Evolutionary conservation across 2,797 vertebrate genomes (phyloP).

Genomic region (Bothrops alternatus): DNA sequence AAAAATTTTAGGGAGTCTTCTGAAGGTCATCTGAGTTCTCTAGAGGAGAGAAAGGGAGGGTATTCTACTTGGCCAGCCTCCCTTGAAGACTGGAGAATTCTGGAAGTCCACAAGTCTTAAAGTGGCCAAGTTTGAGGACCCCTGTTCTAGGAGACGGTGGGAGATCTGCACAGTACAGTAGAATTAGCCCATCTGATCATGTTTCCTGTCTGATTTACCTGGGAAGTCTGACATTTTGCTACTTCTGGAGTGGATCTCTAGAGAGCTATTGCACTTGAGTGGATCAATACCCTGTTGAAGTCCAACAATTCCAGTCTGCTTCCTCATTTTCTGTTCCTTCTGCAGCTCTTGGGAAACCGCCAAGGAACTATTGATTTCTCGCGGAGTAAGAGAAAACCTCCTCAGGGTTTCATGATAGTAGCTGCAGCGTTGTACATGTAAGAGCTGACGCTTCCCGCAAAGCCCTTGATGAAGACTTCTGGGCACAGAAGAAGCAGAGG

Average conservation of each 20-base stretch:
- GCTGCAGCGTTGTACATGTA: not conserved
- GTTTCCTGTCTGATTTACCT: not conserved
- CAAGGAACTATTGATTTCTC: not conserved
- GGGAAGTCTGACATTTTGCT: not conserved
- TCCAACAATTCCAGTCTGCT: not conserved
- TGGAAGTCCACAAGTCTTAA: too few relatives aligned
- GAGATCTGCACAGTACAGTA: not conserved
- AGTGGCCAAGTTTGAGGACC: too few relatives aligned
- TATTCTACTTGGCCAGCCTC: not conserved
- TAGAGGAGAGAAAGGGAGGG: not conserved
- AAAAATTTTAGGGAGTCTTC: not conserved
- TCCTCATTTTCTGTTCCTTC: fast-evolving
- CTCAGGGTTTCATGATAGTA: fast-evolving
- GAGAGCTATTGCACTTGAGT: not conserved
- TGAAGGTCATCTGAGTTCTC: not conserved
- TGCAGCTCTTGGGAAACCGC: not conserved
- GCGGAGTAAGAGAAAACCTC: not conserved
- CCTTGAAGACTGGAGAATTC: not conserved
- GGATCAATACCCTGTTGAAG: fast-evolving
- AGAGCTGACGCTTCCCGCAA: not conserved
- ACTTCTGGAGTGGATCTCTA: not conserved
- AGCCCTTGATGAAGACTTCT: not conserved
- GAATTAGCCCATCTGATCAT: not conserved
- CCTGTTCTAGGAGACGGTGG: not conserved
- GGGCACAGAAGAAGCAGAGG: not conserved